Base-by-base conservation (phyloP, 2,888 invertebrate species). In the Arenicola marina region DNA sequence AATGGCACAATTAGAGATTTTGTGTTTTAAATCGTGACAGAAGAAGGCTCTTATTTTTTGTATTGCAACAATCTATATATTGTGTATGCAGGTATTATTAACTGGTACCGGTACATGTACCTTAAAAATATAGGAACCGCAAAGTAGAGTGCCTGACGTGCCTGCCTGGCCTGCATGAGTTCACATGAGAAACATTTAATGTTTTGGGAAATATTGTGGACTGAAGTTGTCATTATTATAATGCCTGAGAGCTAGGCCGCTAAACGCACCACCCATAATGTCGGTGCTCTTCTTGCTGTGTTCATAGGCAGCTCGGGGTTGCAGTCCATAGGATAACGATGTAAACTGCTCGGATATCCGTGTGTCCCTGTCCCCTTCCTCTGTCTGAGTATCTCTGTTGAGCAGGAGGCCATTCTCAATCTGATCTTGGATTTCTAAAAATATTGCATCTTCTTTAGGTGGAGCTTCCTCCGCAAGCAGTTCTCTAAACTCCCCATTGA, bases 221-320 rank as follows among this genome's bases (percentile, higher is more conserved):
- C n/a, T n/a, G n/a, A n/a, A n/a, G n/a, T n/a, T n/a, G n/a, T n/a
- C n/a, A n/a, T n/a, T n/a, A n/a, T n/a, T 38, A 38, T 38, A 48
- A 53, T 53, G 4, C 29, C 15, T 31, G 24, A 31, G 7, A 53
- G 11, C 15, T 28, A 18, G 29, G 7, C 15, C 53, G 7, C 29
- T 31, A 0, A 24, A 53, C 73, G 65, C 64, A 79, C 80, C 75
- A 68, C 78, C 79, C 76, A 80, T 79, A n/a, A 80, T 78, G 53
- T 80, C 78, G 33, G 77, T 68, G 59, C 74, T 71, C 45, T 74
- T 71, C 44, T 75, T 76, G 26, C 72, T 74, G 68, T 80, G 81
- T 59, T 77, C 76, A 66, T 79, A 81, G 1, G 73, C 71, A 3
- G 73, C 75, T 59, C 67, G 73, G 0, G 73, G 76, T 48, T 78